Base-by-base conservation (phyloP, 2,797 vertebrate species). In the Carcharodon carcharias region DNA sequence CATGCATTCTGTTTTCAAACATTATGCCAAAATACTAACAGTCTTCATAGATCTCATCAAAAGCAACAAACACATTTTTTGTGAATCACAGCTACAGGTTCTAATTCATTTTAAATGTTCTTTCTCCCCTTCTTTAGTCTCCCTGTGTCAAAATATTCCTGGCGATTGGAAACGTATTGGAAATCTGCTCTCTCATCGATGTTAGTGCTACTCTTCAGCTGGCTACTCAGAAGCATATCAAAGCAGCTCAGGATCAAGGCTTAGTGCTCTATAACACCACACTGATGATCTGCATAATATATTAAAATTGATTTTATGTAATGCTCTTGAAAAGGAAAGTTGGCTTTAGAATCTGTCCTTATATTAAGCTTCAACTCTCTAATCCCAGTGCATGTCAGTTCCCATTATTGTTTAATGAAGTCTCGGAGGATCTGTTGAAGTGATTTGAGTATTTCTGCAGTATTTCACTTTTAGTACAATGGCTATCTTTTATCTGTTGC, bases 391-490 rank as follows among this genome's bases (percentile, higher is more conserved):
- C 18, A 45, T 40, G 40, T 35, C 35, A 65, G 18, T 69, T 35
- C 31, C 91, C 31, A 61, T 93, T 67, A 69, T 94, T 69, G 40
- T 94, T 94, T 69, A 69, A 94, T 50, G 63, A 94, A 21, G 91
- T 45, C 91, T 40, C 61, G 16, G 91, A 45, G 35, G n/a, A 69
- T 94, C 18, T 54, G 40, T 50, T 92, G 58, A 82, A 89, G 26
- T 91, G 54, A 58, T 91, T 91, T 91, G 88, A 28, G n/a, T 14
- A 71, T 26, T 69, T 69, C 8, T n/a, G 67, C 1, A 31, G 67
- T n/a, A 95, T 95, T 71, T 73, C 65, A 71, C 93, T 95, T 31
- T 95, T 21, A 50, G 40, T 95, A 69, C 92, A 94, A 94, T 69
- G 61, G 58, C 16, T 31, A 31, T 54, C 26, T 56, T 73, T 54